Percentiles rank a stretch among this genome's conserved stretches.
These are phyloP conservation scores for Marisa cornuarietis DNA, from an alignment of 1,140 invertebrate species.

Conservation along the genomic window DNA sequence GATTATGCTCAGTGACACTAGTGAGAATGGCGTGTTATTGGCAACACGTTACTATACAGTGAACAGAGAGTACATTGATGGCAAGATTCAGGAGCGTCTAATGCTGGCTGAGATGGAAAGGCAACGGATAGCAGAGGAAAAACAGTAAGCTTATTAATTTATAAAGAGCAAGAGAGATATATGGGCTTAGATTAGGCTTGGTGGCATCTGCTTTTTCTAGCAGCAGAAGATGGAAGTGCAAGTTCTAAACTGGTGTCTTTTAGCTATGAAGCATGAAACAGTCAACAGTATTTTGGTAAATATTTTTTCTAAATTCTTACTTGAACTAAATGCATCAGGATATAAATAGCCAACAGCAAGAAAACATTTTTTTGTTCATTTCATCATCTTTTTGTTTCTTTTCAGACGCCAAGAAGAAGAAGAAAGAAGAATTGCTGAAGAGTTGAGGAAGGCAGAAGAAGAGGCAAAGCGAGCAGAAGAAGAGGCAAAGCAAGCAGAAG, in stretches of 20 bases:
- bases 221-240: neutral
- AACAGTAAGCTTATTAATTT: slow-evolving; percentile 33
- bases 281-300: too few species aligned
- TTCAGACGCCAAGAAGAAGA: too few species aligned
- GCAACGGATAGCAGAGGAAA: slow-evolving; percentile 46
- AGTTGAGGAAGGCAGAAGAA: neutral
- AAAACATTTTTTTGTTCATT: too few species aligned
- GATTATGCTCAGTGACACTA: slow-evolving; percentile 55
- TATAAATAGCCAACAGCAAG: too few species aligned
- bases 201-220: neutral
- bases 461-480: neutral
- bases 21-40: slow-evolving; percentile 49
- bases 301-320: too few species aligned
- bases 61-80: slow-evolving; percentile 55
- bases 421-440: neutral
- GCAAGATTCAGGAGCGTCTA: slow-evolving; percentile 40
- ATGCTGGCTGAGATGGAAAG: slow-evolving; percentile 45
- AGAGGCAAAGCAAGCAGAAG: neutral
- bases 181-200: too few species aligned
- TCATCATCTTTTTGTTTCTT: too few species aligned
- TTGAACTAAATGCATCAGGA: too few species aligned
- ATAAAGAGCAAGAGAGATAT: neutral
- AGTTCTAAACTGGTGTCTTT: too few species aligned
- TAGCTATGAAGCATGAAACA: neutral
- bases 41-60: slow-evolving; percentile 52